Percentiles rank a stretch among this genome's conserved stretches.
phyloP scores from a whole-genome alignment of 2,797 vertebrate genomes.

The Rhincodon typus region DNA sequence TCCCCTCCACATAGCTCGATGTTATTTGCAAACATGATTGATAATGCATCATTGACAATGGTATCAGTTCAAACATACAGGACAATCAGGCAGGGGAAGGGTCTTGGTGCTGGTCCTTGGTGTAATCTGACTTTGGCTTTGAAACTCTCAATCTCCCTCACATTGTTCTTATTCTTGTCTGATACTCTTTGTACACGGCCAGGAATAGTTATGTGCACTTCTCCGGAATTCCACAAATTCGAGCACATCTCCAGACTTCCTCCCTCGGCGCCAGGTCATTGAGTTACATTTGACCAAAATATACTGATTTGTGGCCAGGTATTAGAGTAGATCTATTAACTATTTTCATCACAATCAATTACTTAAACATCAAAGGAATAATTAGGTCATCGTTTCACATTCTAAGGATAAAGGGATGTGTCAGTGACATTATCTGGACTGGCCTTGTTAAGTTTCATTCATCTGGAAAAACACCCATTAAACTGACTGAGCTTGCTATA shows the following conservation, averaged over 20 bases:
- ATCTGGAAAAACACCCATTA: background rate
- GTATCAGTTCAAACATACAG: background rate
- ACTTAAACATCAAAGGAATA: background rate
- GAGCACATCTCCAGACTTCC: background rate
- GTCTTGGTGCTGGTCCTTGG: background rate
- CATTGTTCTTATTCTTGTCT: background rate
- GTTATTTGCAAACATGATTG: background rate
- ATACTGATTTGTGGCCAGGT: background rate
- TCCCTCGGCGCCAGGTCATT: background rate
- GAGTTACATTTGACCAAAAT: background rate
- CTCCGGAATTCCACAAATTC: background rate
- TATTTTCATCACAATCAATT: background rate
- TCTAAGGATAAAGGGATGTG: background rate
- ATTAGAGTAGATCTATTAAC: background rate
- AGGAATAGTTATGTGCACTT: background rate
- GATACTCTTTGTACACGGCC: background rate
- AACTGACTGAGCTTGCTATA: background rate
- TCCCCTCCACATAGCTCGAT: background rate
- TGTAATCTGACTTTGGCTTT: background rate
- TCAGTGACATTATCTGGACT: background rate
- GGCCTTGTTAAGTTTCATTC: background rate
- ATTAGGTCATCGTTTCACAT: background rate
- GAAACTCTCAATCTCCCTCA: background rate
- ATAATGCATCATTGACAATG: too few relatives aligned
- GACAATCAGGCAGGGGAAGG: background rate